Base-by-base conservation (phyloP, 2,888 invertebrate genomes). In the Eudasyphora cyanicolor region DNA sequence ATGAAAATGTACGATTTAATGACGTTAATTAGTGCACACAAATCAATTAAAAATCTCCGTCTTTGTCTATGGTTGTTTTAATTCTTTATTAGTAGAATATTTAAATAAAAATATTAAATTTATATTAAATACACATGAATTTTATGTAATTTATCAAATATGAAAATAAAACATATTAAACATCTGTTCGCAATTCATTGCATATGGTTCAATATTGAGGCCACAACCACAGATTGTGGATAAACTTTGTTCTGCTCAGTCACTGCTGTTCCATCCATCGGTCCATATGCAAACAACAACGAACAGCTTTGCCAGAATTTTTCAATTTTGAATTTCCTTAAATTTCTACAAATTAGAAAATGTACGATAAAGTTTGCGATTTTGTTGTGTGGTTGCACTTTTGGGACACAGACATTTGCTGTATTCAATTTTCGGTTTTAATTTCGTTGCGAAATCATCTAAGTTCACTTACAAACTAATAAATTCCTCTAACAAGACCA, bases 381-480 rank as follows among this genome's bases (percentile, higher is more conserved):
- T 7, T 24, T 24, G 5, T 4, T 24, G 14, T 57, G 4, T 4
- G 24, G 7, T 24, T 14, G n/a, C 38, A 21, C 35, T n/a, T n/a
- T n/a, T n/a, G n/a, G n/a, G n/a, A 62, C 3, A 64, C 35, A 21
- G 12, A 38, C 64, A 35, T 67, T 67, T 67, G 35, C 21, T 21
- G 19, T 64, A 12, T 21, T 38, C n/a, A 12, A 7, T 35, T 17
- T 19, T 32, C 35, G 64, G 64, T 64, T 64, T 67, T 67, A 38
- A 38, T 67, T 67, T 64, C 64, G 32, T 35, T 69, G 24, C 45
- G 49, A 54, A 74, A 49, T 49, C 62, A 60, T 49, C 21, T 62
- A 42, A 51, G 24, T 62, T 71, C 35, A 78, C 62, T 71, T 75
- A 62, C 29, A 73, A 74, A 54, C 69, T 38, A 74, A 74, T 51